phyloP scores from a whole-genome alignment of 2,888 invertebrate genomes.

The Troilus luridus region DNA sequence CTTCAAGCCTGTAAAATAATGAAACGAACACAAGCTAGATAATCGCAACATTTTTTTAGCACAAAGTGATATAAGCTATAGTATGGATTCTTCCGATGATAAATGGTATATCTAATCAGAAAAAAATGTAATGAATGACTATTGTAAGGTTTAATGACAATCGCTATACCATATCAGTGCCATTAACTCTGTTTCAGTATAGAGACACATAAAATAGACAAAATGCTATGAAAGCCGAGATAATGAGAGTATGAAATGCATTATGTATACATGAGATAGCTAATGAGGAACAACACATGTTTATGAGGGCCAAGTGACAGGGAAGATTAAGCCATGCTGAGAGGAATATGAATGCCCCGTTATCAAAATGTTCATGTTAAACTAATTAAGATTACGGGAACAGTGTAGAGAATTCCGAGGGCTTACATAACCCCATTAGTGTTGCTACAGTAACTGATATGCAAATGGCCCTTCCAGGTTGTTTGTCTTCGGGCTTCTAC shows the following conservation, averaged over 20 bases:
- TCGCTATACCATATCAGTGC: too few species aligned
- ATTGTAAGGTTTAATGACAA: too few species aligned
- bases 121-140: too few species aligned
- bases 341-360: slow-evolving; percentile 19
- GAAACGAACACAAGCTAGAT: too few species aligned
- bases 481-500: slow-evolving; percentile 15
- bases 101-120: too few species aligned
- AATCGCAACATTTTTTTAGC: too few species aligned
- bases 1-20: too few species aligned
- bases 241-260: not conserved
- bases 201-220: not conserved
- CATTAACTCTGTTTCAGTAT: too few species aligned
- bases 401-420: not conserved
- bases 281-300: slow-evolving; percentile 26
- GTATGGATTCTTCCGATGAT: too few species aligned
- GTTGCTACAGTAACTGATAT: slow-evolving; percentile 28
- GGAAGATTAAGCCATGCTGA: slow-evolving; percentile 33
- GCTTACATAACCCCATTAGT: slow-evolving; percentile 32
- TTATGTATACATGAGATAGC: not conserved
- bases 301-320: not conserved
- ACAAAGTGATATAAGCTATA: too few species aligned
- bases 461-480: slow-evolving; percentile 3
- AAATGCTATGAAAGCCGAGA: not conserved
- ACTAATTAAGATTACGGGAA: slow-evolving; percentile 4
- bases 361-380: slow-evolving; percentile 38